phyloP scores from a whole-genome alignment of 2,113 vertebrate species.

The Anas platyrhynchos region DNA sequence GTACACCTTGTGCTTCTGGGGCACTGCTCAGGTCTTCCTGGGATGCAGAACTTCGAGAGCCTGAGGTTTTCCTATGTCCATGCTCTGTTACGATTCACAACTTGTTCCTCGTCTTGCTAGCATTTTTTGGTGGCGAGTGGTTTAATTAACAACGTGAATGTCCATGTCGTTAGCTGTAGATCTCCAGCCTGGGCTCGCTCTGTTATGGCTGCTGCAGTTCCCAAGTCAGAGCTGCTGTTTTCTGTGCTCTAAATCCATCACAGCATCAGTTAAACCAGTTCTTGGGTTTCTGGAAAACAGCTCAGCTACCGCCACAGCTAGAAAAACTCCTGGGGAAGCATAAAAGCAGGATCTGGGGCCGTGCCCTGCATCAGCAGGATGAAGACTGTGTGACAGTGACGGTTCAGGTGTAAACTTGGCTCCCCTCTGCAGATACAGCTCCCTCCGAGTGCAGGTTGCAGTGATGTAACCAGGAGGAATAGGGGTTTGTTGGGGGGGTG shows the following conservation, averaged over 20 bases:
- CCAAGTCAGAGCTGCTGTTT: background rate
- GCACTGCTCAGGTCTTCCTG: background rate
- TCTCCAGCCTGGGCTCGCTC: background rate
- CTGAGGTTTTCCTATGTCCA: background rate
- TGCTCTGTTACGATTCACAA: background rate
- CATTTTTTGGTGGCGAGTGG: background rate
- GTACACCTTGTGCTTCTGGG: background rate
- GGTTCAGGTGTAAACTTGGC: background rate
- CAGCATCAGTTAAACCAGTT: background rate
- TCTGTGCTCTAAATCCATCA: background rate
- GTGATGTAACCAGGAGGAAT: background rate
- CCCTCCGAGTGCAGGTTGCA: rapidly evolving
- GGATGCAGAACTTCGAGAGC: background rate
- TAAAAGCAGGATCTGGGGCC: background rate
- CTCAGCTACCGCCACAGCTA: background rate
- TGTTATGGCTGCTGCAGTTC: background rate
- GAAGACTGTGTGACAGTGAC: background rate
- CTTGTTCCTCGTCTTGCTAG: background rate
- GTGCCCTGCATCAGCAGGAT: background rate
- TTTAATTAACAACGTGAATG: background rate
- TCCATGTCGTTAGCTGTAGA: background rate
- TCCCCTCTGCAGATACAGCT: background rate
- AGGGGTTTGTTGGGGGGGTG: background rate
- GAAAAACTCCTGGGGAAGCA: background rate
- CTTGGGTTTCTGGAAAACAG: background rate